These are phyloP conservation scores for Platyscapa corneri DNA, from an alignment of 1,140 invertebrate species.

Conservation along the genomic window DNA sequence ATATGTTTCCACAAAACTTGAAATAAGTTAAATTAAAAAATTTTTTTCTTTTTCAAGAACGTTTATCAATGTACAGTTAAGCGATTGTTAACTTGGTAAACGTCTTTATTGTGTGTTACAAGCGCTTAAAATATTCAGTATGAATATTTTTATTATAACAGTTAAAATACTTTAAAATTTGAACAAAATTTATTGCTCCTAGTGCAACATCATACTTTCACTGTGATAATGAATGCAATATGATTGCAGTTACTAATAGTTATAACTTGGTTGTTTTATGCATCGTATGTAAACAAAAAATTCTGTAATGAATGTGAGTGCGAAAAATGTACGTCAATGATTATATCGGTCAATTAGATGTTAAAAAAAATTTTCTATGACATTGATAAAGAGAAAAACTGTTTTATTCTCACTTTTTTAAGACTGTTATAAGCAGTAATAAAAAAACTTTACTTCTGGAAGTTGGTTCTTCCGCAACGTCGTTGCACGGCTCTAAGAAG, in stretches of 20 bases:
- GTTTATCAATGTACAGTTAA: background rate
- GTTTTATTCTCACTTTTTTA: conserved; percentile 42
- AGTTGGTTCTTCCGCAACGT: conserved; percentile 24
- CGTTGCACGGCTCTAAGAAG: conserved; percentile 24
- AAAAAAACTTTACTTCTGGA: conserved; percentile 24
- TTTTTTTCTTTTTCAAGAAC: too few relatives aligned
- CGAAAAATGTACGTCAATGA: conserved; percentile 23
- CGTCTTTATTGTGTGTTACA: background rate
- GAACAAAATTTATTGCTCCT: conserved; percentile 39
- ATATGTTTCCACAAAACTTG: background rate
- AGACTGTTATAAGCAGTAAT: conserved; percentile 39
- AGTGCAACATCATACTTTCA: conserved; percentile 50
- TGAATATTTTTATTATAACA: conserved; percentile 19
- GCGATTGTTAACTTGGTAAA: background rate
- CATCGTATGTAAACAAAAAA: conserved; percentile 37
- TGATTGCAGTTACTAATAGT: conserved; percentile 53
- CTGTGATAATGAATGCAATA: conserved; percentile 56
- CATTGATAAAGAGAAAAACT: conserved; percentile 22
- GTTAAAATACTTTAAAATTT: conserved; percentile 24
- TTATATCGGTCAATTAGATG: conserved; percentile 43
- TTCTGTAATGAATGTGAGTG: conserved; percentile 22
- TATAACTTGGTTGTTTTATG: conserved; percentile 41
- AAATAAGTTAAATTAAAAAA: background rate
- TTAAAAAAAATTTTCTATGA: conserved; percentile 44
- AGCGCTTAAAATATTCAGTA: conserved; percentile 16